Percentiles rank a stretch among this genome's conserved stretches.
Conservation (phyloP, 2,797 vertebrate species). For the Sebastes variabilis region DNA sequence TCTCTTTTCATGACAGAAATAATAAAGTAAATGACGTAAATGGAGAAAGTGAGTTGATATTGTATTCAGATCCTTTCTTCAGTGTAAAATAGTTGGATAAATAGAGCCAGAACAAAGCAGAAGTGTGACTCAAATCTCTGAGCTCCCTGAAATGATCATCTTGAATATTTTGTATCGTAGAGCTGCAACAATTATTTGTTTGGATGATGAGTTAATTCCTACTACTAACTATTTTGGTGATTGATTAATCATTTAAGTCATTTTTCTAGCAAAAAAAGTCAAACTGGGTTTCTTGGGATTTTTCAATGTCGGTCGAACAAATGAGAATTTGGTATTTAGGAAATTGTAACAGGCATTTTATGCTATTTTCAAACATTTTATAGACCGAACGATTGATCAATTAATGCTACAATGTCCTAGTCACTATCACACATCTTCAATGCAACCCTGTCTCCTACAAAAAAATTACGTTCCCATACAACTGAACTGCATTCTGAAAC, state of each 20-base stretch:
- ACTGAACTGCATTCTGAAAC: too few relatives aligned
- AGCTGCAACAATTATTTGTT: not conserved
- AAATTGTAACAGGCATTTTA: too few relatives aligned
- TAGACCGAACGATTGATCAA: too few relatives aligned
- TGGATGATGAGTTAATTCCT: not conserved
- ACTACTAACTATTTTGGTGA: not conserved
- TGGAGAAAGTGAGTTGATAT: not conserved
- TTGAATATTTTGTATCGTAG: not conserved
- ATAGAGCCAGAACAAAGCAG: not conserved
- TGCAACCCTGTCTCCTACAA: too few relatives aligned
- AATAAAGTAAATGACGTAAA: not conserved
- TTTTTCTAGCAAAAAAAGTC: not conserved
- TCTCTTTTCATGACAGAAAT: not conserved
- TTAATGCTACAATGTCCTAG: too few relatives aligned
- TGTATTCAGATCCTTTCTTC: not conserved
- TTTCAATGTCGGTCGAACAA: too few relatives aligned
- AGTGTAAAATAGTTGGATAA: not conserved
- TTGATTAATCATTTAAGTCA: not conserved
- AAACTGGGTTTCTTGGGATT: not conserved
- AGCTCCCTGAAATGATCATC: not conserved
- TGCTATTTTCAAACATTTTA: too few relatives aligned
- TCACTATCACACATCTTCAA: too few relatives aligned
- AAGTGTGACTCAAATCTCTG: not conserved
- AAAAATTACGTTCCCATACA: accelerated
- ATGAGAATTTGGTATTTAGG: too few relatives aligned